Percentiles rank a stretch among this genome's conserved stretches.
Conservation (phyloP, 1,140 invertebrate species). For the Cardiocondyla obscurior region DNA sequence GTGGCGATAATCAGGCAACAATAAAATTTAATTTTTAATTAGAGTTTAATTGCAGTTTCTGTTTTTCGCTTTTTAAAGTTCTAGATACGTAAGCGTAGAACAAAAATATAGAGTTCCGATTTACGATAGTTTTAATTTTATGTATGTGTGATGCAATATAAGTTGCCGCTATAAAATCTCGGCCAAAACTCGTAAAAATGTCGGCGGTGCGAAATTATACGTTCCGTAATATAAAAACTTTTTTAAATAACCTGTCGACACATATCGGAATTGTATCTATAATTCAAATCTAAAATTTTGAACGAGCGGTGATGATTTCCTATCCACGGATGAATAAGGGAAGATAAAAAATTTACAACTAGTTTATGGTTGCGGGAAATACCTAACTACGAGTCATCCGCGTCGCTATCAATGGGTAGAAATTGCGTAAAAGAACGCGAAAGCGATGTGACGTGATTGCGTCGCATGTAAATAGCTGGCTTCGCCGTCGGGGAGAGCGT, state of each 20-base stretch:
- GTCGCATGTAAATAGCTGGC: neutral
- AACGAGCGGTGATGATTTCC: neutral
- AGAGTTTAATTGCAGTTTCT: no score
- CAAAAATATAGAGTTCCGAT: neutral
- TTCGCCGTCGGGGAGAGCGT: neutral
- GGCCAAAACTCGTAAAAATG: slow-evolving; percentile 20
- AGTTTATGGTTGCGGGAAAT: slow-evolving; percentile 46
- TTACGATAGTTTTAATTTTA: slow-evolving; percentile 13
- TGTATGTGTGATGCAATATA: neutral
- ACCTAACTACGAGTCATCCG: slow-evolving; percentile 43
- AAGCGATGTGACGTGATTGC: neutral
- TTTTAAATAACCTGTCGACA: neutral
- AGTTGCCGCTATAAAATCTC: slow-evolving; percentile 2
- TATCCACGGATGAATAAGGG: slow-evolving; percentile 6
- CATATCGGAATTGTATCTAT: neutral
- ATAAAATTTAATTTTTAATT: no score
- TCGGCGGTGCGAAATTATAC: neutral
- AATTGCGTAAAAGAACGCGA: neutral
- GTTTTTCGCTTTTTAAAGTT: neutral
- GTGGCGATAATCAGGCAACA: no score
- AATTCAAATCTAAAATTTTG: neutral
- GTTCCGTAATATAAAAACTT: slow-evolving; percentile 15
- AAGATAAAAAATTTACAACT: slow-evolving; percentile 22
- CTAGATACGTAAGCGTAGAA: neutral
- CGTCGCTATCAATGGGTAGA: slow-evolving; percentile 26